phyloP scores from a whole-genome alignment of 2,113 vertebrate genomes.

The Oryzias melastigma region DNA sequence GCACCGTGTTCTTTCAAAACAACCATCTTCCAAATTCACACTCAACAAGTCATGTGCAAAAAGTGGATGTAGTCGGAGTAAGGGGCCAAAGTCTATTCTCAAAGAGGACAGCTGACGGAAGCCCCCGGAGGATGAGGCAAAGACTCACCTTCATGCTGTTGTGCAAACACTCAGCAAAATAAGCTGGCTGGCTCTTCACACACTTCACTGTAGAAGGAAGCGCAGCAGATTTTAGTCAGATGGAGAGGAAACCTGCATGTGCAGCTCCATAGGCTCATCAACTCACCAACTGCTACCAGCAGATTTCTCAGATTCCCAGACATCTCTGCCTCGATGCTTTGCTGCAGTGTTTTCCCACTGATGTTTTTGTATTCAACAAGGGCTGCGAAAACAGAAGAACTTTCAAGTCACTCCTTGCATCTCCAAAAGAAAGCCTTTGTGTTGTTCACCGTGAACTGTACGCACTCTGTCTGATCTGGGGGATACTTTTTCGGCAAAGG shows the following conservation, averaged over 20 bases:
- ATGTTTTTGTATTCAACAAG: conserved; percentile 80
- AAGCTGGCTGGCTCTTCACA: conserved; percentile 59
- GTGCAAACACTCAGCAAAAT: conserved; percentile 65
- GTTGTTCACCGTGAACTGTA: neutral
- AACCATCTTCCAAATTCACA: too few species aligned
- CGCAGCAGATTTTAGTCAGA: neutral
- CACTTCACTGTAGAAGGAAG: conserved; percentile 63
- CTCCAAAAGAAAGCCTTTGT: neutral
- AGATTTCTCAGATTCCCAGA: conserved; percentile 79
- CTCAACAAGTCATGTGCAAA: too few species aligned
- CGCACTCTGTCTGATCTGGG: conserved; percentile 76
- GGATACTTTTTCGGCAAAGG: conserved; percentile 76
- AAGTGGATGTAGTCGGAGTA: too few species aligned
- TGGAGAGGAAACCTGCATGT: neutral
- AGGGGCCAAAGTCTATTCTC: too few species aligned
- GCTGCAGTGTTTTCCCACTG: conserved; percentile 78
- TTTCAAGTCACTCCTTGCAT: neutral
- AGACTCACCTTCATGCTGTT: conserved; percentile 67
- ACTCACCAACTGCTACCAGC: conserved; percentile 77
- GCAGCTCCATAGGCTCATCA: neutral
- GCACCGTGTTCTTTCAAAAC: too few species aligned
- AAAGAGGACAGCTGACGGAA: too few species aligned
- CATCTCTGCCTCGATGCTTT: conserved; percentile 81
- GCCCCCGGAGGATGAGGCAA: neutral
- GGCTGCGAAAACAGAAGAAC: conserved; percentile 51